Evolutionary conservation across 2,797 vertebrate genomes (phyloP), one percentile per base, ranked within the genome.

Genomic region (Chrosomus eos): DNA sequence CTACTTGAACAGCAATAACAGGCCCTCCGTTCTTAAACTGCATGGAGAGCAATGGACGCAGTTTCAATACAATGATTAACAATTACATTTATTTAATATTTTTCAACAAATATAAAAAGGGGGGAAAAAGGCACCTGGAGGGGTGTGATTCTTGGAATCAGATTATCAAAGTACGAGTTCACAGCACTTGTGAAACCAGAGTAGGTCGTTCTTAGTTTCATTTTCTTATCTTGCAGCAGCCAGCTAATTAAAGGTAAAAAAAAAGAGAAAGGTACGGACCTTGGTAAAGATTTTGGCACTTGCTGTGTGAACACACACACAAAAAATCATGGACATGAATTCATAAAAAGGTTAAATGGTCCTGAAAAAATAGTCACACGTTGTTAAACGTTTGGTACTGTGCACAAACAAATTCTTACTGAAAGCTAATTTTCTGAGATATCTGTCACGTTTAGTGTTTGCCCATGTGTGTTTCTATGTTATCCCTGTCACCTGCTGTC

Each of bases 1-100:
- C 97, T 83, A 99, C 95, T 87, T 99, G 97, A 71, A 99, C 91
- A 0, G 97, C 98, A 70, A 98, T 97, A 90, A 99, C 94, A 38
- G 97, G 97, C 1, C 97, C 97, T 60, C 98, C 97, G 1, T 90
- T 94, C 90, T 95, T 94, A 93, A 96, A 98, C 98, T 99, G 87
- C 14, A 85, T 83, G 66, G 43, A 77, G 11, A 43, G 8, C 48
- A 38, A 62, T 16, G 16, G 2, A 58, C 5, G n/a, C 60, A 62
- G 14, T 31, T 64, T 31, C 14, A 64, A 64, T 28, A 64, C 28
- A 7, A 31, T 31, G 31, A 64, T 28, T 28, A 62, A 60, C n/a
- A 14, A 28, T 7, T 16, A 7, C 26, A 62, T 64, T 8, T 31
- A 64, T 64, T 28, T 6, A 18, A 64, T 64, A 1, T 18, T 64